Conservation (phyloP, 2,888 invertebrate genomes). For the Drosophila mayaguana region DNA sequence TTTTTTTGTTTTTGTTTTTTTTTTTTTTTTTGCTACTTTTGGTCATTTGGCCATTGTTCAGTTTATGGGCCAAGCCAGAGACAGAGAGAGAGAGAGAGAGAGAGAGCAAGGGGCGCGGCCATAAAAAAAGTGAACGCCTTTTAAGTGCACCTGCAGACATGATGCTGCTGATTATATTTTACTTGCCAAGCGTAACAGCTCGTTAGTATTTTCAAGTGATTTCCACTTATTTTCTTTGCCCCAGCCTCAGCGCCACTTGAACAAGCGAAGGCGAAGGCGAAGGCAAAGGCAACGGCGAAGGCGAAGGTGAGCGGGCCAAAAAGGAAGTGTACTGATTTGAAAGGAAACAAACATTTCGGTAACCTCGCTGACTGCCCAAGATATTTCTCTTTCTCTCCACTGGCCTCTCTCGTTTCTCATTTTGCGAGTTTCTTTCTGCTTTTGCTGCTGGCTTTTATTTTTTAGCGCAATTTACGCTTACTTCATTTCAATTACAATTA, state of each 20-base stretch:
- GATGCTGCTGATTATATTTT: conserved; percentile 82
- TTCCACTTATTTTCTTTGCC: conserved; percentile 76
- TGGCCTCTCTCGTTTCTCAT: conserved; percentile 32
- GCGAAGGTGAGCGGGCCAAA: conserved; percentile 62
- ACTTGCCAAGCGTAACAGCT: conserved; percentile 81
- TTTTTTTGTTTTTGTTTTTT: not conserved
- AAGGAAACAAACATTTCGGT: conserved; percentile 77
- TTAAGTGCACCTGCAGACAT: conserved; percentile 81
- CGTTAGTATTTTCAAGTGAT: conserved; percentile 82
- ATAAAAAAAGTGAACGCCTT: conserved; percentile 74
- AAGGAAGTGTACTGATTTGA: conserved; percentile 81
- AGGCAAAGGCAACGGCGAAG: conserved; percentile 37
- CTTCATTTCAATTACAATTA: conserved; percentile 76
- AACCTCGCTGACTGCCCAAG: conserved; percentile 35
- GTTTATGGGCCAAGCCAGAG: not conserved
- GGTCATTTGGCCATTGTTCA: conserved; percentile 59
- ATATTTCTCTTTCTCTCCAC: conserved; percentile 34
- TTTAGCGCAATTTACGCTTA: conserved; percentile 75
- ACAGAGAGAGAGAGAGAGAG: not conserved
- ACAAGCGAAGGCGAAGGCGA: conserved; percentile 44
- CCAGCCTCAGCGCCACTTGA: conserved; percentile 28
- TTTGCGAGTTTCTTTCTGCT: not conserved
- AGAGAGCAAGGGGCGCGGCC: conserved; percentile 43
- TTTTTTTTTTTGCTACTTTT: not conserved
- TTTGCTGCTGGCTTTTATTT: conserved; percentile 54